Evolutionary conservation across 2,888 invertebrate species (phyloP), one percentile per base, ranked within the genome.

Genomic region (Meliscaeva auricollis): DNA sequence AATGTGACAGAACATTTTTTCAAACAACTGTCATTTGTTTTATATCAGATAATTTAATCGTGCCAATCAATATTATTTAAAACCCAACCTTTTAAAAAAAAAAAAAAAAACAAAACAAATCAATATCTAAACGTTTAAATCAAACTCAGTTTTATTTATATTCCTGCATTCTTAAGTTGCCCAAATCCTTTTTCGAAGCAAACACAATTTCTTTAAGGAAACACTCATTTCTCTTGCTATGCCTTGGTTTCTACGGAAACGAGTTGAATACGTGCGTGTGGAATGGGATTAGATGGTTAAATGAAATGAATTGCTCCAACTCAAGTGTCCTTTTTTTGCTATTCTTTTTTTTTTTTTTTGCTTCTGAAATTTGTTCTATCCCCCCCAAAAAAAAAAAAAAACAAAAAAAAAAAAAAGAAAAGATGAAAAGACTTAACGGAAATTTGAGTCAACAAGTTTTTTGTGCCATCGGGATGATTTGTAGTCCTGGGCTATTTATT

Each of bases 361-460:
- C 9, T 6, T 1, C 15, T n/a, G 20, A 44, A 73, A 44, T 44
- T 38, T 64, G 15, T 62, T 9, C 30, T 35, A 62, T 9, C 13
- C 30, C n/a, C 35, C 46, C 44, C 22, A 15, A 2, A 46, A 30
- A 13, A 62, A 1, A 26, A 5, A 17, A 58, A 58, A 5, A 41
- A 41, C 32, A 48, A 46, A 32, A 48, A 32, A 48, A 20, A 48
- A 17, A 64, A 7, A n/a, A 50, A 35, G 2, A 13, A 22, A 68
- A 26, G 44, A 70, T 66, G 70, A 81, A 76, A 82, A 77, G 50
- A 66, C 66, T 66, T 48, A 66, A 32, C 72, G 77, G 66, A 82
- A 68, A 82, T 78, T 78, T 58, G 78, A 74, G 78, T 78, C 83
- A 83, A 83, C 78, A 83, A 83, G 83, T 83, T 70, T 81, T 44